phyloP scores from a whole-genome alignment of 2,113 vertebrate species.

The Gymnocephalus cernua region DNA sequence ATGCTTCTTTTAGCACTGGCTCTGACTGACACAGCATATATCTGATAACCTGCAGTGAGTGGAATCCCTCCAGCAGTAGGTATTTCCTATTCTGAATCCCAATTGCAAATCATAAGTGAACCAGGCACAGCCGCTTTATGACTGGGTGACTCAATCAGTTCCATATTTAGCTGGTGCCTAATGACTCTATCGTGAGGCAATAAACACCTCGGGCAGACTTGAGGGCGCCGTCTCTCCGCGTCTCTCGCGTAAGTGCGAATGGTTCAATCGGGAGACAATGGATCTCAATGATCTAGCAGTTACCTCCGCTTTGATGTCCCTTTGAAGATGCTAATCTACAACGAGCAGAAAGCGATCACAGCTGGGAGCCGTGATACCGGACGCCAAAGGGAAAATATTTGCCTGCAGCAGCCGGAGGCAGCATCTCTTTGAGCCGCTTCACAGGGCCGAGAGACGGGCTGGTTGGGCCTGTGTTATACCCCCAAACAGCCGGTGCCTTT shows the following conservation, averaged over 20 bases:
- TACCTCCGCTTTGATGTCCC: slow-evolving; percentile 78
- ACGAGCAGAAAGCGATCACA: slow-evolving; percentile 14
- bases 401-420: slow-evolving; percentile 36
- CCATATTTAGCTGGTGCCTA: slow-evolving; percentile 62
- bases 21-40: background rate
- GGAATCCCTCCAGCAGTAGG: slow-evolving; percentile 15
- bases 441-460: background rate
- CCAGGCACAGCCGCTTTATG: slow-evolving; percentile 14
- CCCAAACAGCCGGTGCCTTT: no score
- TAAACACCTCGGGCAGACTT: slow-evolving; percentile 77
- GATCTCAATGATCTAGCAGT: slow-evolving; percentile 75
- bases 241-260: slow-evolving; percentile 74
- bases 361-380: slow-evolving; percentile 41
- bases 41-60: slow-evolving; percentile 13
- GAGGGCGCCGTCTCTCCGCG: slow-evolving; percentile 67
- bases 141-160: slow-evolving; percentile 56
- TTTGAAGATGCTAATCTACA: slow-evolving; percentile 74
- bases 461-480: background rate
- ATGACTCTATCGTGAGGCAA: slow-evolving; percentile 70
- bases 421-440: background rate
- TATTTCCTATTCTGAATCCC: slow-evolving; percentile 8
- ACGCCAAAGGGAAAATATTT: slow-evolving; percentile 52
- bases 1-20: no score
- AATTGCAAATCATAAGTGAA: background rate
- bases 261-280: slow-evolving; percentile 67